Conservation (phyloP, 2,888 invertebrate genomes). For the Lasioglossum pauxillum region DNA sequence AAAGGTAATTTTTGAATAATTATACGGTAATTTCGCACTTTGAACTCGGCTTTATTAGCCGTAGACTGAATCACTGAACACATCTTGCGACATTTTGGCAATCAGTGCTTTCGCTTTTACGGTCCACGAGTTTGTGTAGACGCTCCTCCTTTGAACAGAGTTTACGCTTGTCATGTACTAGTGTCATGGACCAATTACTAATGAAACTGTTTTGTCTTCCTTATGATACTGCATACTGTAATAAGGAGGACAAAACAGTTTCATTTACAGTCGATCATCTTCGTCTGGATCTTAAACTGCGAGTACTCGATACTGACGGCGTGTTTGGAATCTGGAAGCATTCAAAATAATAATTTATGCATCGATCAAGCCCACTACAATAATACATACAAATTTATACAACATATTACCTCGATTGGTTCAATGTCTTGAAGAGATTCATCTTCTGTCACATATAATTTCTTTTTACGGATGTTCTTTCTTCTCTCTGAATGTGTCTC, state of each 20-base stretch:
- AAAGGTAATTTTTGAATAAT: neutral
- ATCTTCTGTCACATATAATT: conserved; percentile 69
- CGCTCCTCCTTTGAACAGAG: neutral
- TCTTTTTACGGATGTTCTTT: conserved; percentile 72
- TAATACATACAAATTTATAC: neutral
- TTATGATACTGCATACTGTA: too few relatives aligned
- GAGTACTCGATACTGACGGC: conserved; percentile 46
- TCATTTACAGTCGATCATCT: conserved; percentile 60
- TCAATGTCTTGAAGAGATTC: conserved; percentile 75
- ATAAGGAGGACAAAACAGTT: neutral
- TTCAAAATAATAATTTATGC: conserved; percentile 19
- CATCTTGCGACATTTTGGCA: neutral
- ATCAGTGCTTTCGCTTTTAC: neutral
- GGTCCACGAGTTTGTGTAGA: neutral
- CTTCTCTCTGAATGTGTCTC: conserved; percentile 59
- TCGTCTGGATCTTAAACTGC: conserved; percentile 71
- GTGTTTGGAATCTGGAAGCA: conserved; percentile 41
- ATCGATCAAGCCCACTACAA: neutral
- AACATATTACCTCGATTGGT: conserved; percentile 67
- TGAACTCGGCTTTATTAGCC: neutral
- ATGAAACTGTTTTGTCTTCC: too few relatives aligned
- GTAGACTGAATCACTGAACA: neutral
- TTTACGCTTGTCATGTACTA: too few relatives aligned
- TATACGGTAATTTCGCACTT: neutral
- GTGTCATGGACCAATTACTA: too few relatives aligned